These are phyloP conservation scores for Agrilus mali DNA, from an alignment of 2,888 invertebrate species.

Conservation along the genomic window DNA sequence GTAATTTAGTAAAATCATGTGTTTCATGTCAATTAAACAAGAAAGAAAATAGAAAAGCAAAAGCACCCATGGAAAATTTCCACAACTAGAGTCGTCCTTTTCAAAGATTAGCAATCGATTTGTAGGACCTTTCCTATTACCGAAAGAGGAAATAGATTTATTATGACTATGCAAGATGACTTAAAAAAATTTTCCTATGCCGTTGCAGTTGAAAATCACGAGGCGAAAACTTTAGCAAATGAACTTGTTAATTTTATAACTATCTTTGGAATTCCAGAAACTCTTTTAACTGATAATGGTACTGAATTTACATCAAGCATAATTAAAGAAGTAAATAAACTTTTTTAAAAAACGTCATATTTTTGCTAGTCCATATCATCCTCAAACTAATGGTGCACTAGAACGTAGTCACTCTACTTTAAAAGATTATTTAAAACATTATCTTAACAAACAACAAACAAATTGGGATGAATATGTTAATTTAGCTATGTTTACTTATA, in stretches of 20 bases:
- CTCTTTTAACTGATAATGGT: conserved; percentile 13
- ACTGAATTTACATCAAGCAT: conserved; percentile 11
- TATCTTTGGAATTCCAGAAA: conserved; percentile 9
- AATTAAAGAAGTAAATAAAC: conserved; percentile 11
- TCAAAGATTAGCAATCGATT: conserved; percentile 21
- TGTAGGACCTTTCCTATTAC: conserved; percentile 20
- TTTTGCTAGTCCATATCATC: conserved; percentile 17
- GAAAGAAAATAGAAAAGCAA: conserved; percentile 9
- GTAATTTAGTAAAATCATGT: conserved; percentile 6
- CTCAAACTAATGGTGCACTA: conserved; percentile 18
- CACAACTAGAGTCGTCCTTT: conserved; percentile 19
- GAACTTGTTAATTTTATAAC: too few relatives aligned
- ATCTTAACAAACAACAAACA: conserved; percentile 14
- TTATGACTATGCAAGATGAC: conserved; percentile 10
- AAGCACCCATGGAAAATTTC: conserved; percentile 22
- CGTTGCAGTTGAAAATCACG: conserved; percentile 18
- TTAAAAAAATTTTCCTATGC: conserved; percentile 18
- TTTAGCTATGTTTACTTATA: conserved; percentile 18
- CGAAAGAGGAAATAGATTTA: conserved; percentile 16
- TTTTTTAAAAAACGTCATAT: conserved; percentile 19
- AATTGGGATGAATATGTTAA: conserved; percentile 6
- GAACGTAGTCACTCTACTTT: conserved; percentile 22
- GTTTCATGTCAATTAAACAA: conserved; percentile 18
- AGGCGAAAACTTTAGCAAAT: conserved; percentile 13
- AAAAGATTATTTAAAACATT: conserved; percentile 19